Percentiles rank a stretch among this genome's conserved stretches.
Conservation (phyloP, 1,140 invertebrate species). For the Oscheius sp. region DNA sequence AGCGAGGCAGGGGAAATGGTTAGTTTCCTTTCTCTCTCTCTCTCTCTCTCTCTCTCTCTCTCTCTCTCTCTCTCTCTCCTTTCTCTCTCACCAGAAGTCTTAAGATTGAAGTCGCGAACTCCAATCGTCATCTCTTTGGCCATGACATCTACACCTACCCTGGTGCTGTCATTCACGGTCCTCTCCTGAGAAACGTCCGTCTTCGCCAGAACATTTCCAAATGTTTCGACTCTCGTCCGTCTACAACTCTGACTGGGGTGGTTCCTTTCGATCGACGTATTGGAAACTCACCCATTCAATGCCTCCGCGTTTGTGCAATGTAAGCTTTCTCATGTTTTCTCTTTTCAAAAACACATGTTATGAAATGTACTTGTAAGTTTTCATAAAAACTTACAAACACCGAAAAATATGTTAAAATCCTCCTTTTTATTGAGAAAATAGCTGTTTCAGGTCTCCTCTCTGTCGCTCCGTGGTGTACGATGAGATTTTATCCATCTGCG, state of each 20-base stretch:
- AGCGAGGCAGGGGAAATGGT: background rate
- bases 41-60: too few relatives aligned
- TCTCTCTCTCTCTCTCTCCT: too few relatives aligned
- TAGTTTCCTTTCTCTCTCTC: background rate
- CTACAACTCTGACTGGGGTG: background rate
- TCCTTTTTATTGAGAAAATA: too few relatives aligned
- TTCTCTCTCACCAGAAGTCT: too few relatives aligned
- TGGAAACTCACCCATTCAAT: background rate
- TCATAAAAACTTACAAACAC: too few relatives aligned
- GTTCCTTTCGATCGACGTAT: background rate
- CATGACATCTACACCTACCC: background rate
- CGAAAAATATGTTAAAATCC: too few relatives aligned
- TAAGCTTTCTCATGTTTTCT: too few relatives aligned
- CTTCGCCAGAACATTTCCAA: background rate
- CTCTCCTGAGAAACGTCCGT: background rate
- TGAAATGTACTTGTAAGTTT: too few relatives aligned
- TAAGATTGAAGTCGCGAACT: background rate
- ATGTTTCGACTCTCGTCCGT: background rate
- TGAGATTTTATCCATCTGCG: background rate
- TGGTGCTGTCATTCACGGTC: background rate
- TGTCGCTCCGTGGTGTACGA: background rate
- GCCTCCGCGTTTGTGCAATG: background rate
- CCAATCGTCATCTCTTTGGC: background rate
- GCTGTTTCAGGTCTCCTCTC: background rate
- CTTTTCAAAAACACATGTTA: too few relatives aligned